Base-by-base conservation (phyloP, 2,888 invertebrate genomes). In the Oegoconia quadripuncta region DNA sequence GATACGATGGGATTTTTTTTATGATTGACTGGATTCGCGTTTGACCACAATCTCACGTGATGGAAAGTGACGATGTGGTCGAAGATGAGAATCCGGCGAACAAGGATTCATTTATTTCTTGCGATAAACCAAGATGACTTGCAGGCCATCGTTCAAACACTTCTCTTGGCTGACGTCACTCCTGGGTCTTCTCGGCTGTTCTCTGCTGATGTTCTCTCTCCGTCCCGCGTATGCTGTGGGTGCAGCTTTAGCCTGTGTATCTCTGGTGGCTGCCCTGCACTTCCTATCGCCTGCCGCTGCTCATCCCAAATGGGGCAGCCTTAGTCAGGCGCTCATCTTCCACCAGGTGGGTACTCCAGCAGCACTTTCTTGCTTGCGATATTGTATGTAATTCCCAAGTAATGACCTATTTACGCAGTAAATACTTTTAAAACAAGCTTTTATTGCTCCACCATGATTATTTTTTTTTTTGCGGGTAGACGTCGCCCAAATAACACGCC, bases 261-360 rank as follows among this genome's bases (percentile, higher is more conserved):
- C 95, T 44, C 86, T 99, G 36, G 93, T 99, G 42, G 92, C 97
- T 49, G 92, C 94, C 18, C 88, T 99, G 44, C 99, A 99, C 79
- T 74, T 97, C 32, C 93, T 95, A 72, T 96, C 97, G 0, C 96
- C 98, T 0, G 93, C 95, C 18, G 92, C 93, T 30, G 93, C 95
- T 11, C 90, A 90, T 8, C 90, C 92, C 17, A 90, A 91, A 50
- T 99, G 99, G 98, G 99, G 99, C 20, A 97, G 97, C 37, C 97
- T 99, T 55, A 97, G 97, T 12, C 99, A 99, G 87, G 98, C 99
- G n/a, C 89, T 99, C 14, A 98, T 99, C 72, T 99, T 99, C 80
- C 99, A 99, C 73, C 98, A 98, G 91, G 97, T 93, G 46, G 34
- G n/a, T 8, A 31, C 33, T 31, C n/a, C 12, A 18, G 3, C 9